Evolutionary conservation across 2,113 vertebrate species (phyloP).

Genomic region (Dipodomys merriami): DNA sequence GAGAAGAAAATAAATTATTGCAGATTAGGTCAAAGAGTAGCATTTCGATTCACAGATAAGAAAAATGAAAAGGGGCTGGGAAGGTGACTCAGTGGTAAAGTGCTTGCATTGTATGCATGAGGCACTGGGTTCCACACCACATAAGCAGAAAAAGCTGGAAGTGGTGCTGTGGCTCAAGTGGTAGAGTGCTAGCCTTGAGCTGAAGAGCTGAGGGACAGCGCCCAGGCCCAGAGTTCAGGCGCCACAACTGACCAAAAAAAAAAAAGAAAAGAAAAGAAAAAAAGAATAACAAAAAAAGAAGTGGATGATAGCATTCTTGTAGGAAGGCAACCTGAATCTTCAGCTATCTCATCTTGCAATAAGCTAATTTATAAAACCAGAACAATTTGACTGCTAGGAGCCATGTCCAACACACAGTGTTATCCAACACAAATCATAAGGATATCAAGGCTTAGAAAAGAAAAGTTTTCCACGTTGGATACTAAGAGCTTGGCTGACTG

Average conservation of each 20-base stretch:
- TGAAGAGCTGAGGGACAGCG: too few relatives aligned
- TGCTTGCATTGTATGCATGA: too few relatives aligned
- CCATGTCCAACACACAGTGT: not conserved
- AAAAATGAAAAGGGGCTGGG: not conserved
- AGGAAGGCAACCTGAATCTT: not conserved
- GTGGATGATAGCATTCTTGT: not conserved
- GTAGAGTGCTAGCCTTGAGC: too few relatives aligned
- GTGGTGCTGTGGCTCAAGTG: too few relatives aligned
- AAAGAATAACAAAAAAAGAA: not conserved
- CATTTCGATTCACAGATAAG: conserved; percentile 8
- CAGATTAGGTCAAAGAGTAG: not conserved
- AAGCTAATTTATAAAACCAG: conserved; percentile 26
- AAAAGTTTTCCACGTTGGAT: conserved; percentile 16
- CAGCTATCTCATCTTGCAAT: not conserved
- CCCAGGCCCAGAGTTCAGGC: too few relatives aligned
- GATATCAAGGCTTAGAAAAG: not conserved
- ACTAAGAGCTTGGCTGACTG: conserved; percentile 21
- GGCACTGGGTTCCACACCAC: too few relatives aligned
- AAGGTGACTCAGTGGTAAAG: too few relatives aligned
- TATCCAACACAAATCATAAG: conserved; percentile 36
- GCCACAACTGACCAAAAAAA: too few relatives aligned
- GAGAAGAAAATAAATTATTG: conserved; percentile 11
- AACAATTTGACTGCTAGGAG: not conserved
- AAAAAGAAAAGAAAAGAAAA: too few relatives aligned
- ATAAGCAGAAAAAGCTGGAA: too few relatives aligned